Percentiles rank a stretch among this genome's conserved stretches.
Evolutionary conservation across 2,113 vertebrate genomes (phyloP).

Genomic region (Oreochromis aureus): DNA sequence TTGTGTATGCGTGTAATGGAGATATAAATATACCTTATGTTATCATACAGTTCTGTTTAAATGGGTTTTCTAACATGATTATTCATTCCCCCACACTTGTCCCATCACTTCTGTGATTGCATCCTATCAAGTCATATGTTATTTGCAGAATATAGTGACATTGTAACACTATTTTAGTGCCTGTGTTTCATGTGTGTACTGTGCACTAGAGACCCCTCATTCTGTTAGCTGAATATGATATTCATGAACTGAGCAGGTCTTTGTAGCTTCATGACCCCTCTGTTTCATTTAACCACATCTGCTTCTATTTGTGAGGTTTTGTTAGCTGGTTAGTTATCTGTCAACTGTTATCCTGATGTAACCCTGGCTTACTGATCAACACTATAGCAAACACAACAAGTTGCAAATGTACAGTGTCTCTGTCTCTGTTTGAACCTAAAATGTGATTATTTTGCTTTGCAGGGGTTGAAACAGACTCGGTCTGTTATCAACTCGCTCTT

Average conservation of each 20-base stretch:
- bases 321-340: neutral
- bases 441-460: slow-evolving; percentile 22
- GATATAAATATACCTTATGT: neutral
- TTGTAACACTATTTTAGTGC: neutral
- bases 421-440: neutral
- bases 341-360: neutral
- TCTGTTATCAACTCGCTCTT: slow-evolving; percentile 84
- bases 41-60: neutral
- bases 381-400: neutral
- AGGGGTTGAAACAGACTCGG: slow-evolving; percentile 75
- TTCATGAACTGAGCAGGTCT: neutral
- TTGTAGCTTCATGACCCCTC: neutral
- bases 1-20: neutral
- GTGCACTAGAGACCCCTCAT: neutral
- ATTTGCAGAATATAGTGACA: neutral
- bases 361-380: slow-evolving; percentile 46
- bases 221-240: neutral
- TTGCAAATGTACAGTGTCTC: neutral
- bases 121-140: neutral
- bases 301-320: neutral
- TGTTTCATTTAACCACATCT: neutral
- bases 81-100: neutral
- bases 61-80: neutral
- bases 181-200: neutral
- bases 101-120: neutral